A percentile compares a stretch with the other conserved stretches of the same genome.
These are phyloP conservation scores for Eilema depressum DNA, from an alignment of 2,888 invertebrate genomes.

Conservation along the genomic window DNA sequence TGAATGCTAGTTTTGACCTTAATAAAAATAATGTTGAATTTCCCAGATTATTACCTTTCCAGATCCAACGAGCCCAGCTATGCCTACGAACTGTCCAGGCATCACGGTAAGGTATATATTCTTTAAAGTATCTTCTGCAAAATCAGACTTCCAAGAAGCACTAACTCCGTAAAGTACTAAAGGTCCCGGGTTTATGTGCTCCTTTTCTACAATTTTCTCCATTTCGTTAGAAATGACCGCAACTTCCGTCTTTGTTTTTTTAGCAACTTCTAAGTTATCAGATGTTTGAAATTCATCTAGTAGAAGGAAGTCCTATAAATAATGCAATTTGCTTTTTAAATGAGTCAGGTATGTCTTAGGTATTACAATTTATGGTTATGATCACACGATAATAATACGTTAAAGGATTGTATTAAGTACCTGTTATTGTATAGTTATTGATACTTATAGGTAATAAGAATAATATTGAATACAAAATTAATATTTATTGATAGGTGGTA, in stretches of 20 bases:
- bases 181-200: constrained; percentile 61
- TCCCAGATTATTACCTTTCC: constrained; percentile 87
- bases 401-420: too few relatives aligned
- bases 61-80: constrained; percentile 92
- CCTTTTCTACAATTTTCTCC: constrained; percentile 45
- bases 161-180: constrained; percentile 76
- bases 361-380: neutral
- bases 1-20: neutral
- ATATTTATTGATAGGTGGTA: too few relatives aligned
- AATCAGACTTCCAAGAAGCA: constrained; percentile 75
- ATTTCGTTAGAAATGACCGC: constrained; percentile 59
- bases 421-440: too few relatives aligned
- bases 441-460: too few relatives aligned
- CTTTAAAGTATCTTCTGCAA: constrained; percentile 85
- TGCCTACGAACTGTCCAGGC: constrained; percentile 88
- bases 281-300: constrained; percentile 73
- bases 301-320: constrained; percentile 74
- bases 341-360: neutral
- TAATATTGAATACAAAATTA: neutral
- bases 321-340: neutral
- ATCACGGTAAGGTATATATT: constrained; percentile 81
- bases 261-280: constrained; percentile 56
- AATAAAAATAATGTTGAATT: neutral
- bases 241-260: constrained; percentile 45
- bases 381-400: neutral